These are phyloP conservation scores for Oscheius sp. DNA, from an alignment of 1,140 invertebrate species.

Conservation along the genomic window DNA sequence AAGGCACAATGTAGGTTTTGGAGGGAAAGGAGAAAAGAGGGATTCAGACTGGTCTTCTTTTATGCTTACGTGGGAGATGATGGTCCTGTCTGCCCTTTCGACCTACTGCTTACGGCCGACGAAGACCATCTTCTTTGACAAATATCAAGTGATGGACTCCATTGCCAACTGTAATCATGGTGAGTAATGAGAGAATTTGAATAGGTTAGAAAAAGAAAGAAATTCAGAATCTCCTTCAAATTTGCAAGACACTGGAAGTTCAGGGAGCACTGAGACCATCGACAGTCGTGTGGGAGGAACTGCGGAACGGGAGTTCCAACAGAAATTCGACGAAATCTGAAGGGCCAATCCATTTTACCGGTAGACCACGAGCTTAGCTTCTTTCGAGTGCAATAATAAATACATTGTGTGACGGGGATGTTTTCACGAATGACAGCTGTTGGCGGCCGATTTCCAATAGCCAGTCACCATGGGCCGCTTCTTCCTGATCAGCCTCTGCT, in stretches of 20 bases:
- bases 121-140: conserved; percentile 35
- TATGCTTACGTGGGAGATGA: conserved; percentile 53
- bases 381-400: too few relatives aligned
- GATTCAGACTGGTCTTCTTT: conserved; percentile 57
- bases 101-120: conserved; percentile 42
- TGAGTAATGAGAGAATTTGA: not conserved
- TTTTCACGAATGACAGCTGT: too few relatives aligned
- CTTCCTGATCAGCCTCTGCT: too few relatives aligned
- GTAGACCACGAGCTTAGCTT: too few relatives aligned
- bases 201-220: not conserved
- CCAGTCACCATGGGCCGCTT: too few relatives aligned
- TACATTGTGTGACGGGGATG: too few relatives aligned
- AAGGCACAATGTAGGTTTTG: conserved; percentile 53
- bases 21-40: not conserved
- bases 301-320: not conserved
- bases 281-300: not conserved
- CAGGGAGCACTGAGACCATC: conserved; percentile 6
- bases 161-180: not conserved
- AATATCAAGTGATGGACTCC: conserved; percentile 28
- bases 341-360: too few relatives aligned
- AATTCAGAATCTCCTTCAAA: too few relatives aligned
- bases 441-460: too few relatives aligned
- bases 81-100: conserved; percentile 46
- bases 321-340: conserved; percentile 1
- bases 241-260: not conserved